phyloP scores from a whole-genome alignment of 2,888 invertebrate genomes.

The Caenorhabditis virilis region DNA sequence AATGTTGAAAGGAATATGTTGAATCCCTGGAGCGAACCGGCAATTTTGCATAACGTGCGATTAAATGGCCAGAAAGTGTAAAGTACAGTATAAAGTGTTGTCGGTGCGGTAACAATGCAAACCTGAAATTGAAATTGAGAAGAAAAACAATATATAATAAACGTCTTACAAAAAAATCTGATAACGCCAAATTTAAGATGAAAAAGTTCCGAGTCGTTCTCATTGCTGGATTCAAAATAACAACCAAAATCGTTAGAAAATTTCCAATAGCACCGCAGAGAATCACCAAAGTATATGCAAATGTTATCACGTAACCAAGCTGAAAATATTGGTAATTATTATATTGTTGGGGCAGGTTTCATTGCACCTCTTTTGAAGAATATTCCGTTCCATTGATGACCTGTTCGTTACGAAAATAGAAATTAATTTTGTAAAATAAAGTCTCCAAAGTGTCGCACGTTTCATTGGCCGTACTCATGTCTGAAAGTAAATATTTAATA shows the following conservation, averaged over 20 bases:
- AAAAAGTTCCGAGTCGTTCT: constrained; percentile 78
- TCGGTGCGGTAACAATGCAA: constrained; percentile 86
- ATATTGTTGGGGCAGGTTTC: no score
- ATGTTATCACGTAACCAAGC: constrained; percentile 61
- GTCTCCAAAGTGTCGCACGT: constrained; percentile 34
- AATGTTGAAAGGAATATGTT: constrained; percentile 92
- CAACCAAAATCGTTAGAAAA: constrained; percentile 80
- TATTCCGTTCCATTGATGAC: constrained; percentile 61
- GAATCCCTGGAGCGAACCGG: constrained; percentile 81
- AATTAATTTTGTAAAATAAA: constrained; percentile 58
- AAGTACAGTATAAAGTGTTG: constrained; percentile 84
- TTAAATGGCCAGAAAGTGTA: constrained; percentile 87
- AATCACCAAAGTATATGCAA: constrained; percentile 73
- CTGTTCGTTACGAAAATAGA: constrained; percentile 63
- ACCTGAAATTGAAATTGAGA: constrained; percentile 70
- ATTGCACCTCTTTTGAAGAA: constrained; percentile 51
- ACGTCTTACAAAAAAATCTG: constrained; percentile 62
- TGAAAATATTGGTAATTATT: no score
- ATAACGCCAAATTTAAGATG: constrained; percentile 65
- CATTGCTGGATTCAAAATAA: constrained; percentile 85
- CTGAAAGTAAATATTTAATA: no score
- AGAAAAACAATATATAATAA: no score
- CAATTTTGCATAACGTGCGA: constrained; percentile 82
- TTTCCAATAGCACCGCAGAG: constrained; percentile 87
- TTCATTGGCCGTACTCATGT: constrained; percentile 35